Percentiles rank a stretch among this genome's conserved stretches.
Conservation (phyloP, 2,797 vertebrate genomes). For the Prunella strophiata region DNA sequence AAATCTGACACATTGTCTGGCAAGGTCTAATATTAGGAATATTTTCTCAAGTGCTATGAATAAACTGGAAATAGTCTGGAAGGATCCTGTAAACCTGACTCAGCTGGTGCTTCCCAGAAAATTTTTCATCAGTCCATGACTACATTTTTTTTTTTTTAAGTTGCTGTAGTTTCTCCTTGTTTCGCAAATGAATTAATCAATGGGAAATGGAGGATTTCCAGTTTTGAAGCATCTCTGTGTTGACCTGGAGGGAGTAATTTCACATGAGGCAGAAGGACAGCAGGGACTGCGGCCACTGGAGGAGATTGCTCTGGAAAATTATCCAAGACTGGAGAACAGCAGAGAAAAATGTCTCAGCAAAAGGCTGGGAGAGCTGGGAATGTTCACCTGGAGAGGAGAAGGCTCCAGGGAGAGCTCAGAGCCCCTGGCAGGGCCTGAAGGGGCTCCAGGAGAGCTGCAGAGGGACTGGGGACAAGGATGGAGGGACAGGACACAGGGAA, state of each 20-base stretch:
- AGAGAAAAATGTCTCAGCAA: neutral
- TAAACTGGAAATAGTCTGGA: neutral
- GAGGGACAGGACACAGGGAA: neutral
- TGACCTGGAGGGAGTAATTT: neutral
- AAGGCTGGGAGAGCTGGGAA: neutral
- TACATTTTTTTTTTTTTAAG: neutral
- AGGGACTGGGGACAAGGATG: neutral
- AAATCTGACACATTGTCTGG: neutral
- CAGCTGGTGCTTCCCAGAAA: neutral
- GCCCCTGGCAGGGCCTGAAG: fast-evolving
- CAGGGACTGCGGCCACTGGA: neutral
- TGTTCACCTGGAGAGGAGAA: neutral
- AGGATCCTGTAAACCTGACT: neutral
- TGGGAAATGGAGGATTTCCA: neutral
- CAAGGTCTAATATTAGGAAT: neutral
- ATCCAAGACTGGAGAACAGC: neutral
- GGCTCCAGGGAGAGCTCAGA: neutral
- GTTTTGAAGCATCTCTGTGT: neutral
- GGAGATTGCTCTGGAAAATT: neutral
- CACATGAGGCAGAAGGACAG: neutral
- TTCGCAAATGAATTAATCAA: neutral
- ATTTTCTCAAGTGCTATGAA: conserved; percentile 11
- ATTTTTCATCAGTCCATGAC: neutral
- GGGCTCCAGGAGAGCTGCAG: neutral
- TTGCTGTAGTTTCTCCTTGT: neutral